Conservation (phyloP, 1,140 invertebrate genomes). For the Triops longicaudatus region DNA sequence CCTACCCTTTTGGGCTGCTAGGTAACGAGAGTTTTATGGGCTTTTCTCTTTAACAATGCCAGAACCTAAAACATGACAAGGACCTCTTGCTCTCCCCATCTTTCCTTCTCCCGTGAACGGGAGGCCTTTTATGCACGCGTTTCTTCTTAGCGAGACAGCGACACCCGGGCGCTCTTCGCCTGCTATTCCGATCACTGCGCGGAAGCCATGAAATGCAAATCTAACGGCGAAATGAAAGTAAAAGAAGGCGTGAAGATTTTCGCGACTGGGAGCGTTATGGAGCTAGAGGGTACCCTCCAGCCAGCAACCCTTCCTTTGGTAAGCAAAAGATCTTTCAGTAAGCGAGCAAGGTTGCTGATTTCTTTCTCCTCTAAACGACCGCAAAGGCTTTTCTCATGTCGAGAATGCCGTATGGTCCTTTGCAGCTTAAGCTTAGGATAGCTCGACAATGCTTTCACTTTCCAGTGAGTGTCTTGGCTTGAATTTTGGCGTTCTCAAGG, state of each 20-base stretch:
- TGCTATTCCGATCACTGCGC: not conserved
- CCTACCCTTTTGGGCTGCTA: not conserved
- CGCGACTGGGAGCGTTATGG: not conserved
- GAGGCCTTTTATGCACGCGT: not conserved
- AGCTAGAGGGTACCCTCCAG: not conserved
- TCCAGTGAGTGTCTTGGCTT: not conserved
- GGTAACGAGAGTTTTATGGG: not conserved
- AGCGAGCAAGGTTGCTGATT: not conserved
- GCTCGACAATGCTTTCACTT: not conserved
- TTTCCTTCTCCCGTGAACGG: not conserved
- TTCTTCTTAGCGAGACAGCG: not conserved
- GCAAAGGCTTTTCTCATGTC: not conserved
- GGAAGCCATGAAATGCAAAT: slow-evolving; percentile 12
- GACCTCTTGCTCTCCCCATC: not conserved
- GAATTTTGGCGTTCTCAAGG: not conserved
- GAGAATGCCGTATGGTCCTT: not conserved
- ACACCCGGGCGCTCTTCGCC: not conserved
- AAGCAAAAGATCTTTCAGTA: not conserved
- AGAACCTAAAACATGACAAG: not conserved
- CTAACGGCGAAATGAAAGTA: not conserved
- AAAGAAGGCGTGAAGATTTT: not conserved
- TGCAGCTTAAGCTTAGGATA: not conserved
- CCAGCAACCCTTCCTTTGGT: not conserved
- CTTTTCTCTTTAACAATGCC: slow-evolving; percentile 12
- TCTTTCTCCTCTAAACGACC: not conserved